Evolutionary conservation across 2,113 vertebrate species (phyloP).

Genomic region (Penelope pileata): DNA sequence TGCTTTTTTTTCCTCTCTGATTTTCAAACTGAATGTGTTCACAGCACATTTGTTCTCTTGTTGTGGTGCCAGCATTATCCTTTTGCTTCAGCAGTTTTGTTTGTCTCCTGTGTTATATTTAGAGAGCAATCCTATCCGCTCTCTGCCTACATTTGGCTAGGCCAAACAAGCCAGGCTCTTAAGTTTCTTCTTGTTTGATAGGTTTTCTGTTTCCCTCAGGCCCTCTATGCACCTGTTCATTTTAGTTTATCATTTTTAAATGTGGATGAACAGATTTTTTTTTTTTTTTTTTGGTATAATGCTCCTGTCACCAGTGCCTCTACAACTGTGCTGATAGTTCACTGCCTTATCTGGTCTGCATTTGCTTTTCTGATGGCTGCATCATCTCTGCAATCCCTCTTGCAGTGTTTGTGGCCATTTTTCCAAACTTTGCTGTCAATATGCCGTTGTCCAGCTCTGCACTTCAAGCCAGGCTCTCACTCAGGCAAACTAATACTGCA

Average conservation of each 20-base stretch:
- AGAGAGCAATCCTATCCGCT: slow-evolving; percentile 50
- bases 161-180: slow-evolving; percentile 49
- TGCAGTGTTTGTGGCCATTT: background rate
- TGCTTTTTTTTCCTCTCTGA: background rate
- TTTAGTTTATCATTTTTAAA: slow-evolving; percentile 21
- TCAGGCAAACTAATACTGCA: background rate
- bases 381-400: background rate
- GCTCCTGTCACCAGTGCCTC: background rate
- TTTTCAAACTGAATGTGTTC: background rate
- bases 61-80: slow-evolving; percentile 10
- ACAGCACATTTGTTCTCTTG: background rate
- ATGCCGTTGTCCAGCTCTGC: background rate
- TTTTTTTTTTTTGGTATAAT: background rate
- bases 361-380: background rate
- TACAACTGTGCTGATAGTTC: background rate
- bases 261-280: background rate
- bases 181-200: slow-evolving; percentile 62
- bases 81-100: slow-evolving; percentile 61
- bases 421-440: background rate
- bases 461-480: background rate
- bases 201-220: slow-evolving; percentile 49
- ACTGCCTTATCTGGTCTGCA: background rate
- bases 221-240: slow-evolving; percentile 56
- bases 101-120: slow-evolving; percentile 69
- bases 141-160: slow-evolving; percentile 45